A percentile compares a stretch with the other conserved stretches of the same genome.
phyloP scores from a whole-genome alignment of 37 sponge, comb jelly and placozoan species.

The Aplysina aerophoba region DNA sequence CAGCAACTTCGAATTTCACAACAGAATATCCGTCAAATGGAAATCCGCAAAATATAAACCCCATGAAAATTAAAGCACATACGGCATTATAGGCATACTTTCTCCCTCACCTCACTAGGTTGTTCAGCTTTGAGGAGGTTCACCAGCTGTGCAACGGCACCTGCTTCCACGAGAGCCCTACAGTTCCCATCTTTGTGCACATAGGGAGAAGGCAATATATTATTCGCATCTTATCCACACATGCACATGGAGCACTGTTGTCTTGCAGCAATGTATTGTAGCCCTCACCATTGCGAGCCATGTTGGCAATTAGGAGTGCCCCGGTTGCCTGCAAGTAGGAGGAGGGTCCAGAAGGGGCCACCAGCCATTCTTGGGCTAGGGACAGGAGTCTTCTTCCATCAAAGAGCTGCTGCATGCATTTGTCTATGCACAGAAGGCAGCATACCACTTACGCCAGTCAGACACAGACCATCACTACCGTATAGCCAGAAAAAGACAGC shows the following conservation, averaged over 20 bases:
- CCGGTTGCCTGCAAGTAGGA: constrained; percentile 44
- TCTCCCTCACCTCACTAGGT: constrained; percentile 37
- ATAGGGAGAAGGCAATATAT: background rate
- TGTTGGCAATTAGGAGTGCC: constrained; percentile 63
- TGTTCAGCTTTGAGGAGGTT: constrained; percentile 25
- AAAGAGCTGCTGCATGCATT: constrained; percentile 46
- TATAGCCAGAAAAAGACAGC: too few species aligned
- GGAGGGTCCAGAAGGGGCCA: background rate
- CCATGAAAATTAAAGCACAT: too few species aligned
- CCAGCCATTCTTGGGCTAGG: constrained; percentile 48
- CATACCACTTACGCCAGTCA: too few species aligned
- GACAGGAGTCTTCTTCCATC: constrained; percentile 26
- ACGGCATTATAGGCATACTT: too few species aligned
- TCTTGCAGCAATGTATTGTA: too few species aligned
- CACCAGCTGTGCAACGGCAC: constrained; percentile 47
- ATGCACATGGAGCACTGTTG: too few species aligned
- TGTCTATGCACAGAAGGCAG: constrained; percentile 30
- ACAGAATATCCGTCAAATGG: too few species aligned
- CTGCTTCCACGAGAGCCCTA: constrained; percentile 14
- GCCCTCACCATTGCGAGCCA: constrained; percentile 67
- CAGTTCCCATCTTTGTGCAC: constrained; percentile 51
- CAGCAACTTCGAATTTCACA: too few species aligned
- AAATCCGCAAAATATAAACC: too few species aligned
- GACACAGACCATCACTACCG: too few species aligned
- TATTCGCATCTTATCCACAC: background rate